Conservation (phyloP, 2,113 vertebrate species). For the Cephalopholis sonnerati region DNA sequence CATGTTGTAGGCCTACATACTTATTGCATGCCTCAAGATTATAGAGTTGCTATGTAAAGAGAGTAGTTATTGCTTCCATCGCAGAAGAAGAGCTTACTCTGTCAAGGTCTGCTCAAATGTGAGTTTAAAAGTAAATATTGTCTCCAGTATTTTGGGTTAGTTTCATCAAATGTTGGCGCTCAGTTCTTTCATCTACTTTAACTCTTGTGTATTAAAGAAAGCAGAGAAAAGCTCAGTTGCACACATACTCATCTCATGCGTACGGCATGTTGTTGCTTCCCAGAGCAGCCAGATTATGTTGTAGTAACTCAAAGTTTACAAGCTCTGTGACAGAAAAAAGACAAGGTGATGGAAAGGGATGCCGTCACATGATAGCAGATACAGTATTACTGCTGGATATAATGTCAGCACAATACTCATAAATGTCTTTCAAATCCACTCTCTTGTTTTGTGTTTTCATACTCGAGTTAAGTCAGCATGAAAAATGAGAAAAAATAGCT, state of each 20-base stretch:
- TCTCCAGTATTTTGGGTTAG: not conserved
- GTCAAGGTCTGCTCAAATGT: not conserved
- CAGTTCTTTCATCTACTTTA: too few species aligned
- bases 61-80: not conserved
- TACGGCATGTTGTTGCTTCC: not conserved
- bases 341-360: not conserved
- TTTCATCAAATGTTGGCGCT: too few species aligned
- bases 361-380: not conserved
- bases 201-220: not conserved
- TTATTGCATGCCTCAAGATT: not conserved
- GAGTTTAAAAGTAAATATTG: not conserved
- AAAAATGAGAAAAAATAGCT: not conserved
- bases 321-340: not conserved
- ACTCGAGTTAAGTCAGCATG: slow-evolving; percentile 1
- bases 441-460: slow-evolving; percentile 9
- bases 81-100: not conserved
- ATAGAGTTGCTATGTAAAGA: not conserved
- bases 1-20: too few species aligned
- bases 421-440: not conserved
- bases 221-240: not conserved
- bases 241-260: not conserved
- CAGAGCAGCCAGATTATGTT: not conserved
- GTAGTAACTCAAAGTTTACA: not conserved
- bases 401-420: not conserved
- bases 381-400: not conserved